A percentile compares a stretch with the other conserved stretches of the same genome.
Conservation (phyloP, 2,113 vertebrate species). For the Piaya cayana region DNA sequence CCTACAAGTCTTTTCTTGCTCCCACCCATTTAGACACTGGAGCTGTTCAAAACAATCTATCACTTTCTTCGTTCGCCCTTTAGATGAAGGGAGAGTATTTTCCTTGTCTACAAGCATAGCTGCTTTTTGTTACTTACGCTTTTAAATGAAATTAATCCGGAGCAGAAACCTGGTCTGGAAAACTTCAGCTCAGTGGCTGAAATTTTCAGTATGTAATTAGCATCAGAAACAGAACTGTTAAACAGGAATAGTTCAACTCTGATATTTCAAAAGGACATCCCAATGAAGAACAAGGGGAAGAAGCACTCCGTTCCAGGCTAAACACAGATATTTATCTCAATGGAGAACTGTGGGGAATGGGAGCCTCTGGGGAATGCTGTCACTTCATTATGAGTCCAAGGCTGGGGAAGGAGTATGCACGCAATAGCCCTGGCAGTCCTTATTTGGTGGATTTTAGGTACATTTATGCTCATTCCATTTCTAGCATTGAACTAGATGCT, state of each 20-base stretch:
- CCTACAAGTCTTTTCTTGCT: conserved; percentile 17
- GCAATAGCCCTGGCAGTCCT: not conserved
- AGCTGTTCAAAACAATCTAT: not conserved
- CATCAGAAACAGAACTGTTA: not conserved
- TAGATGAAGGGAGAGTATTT: not conserved
- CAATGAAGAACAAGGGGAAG: not conserved
- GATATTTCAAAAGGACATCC: not conserved
- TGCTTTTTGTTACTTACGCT: not conserved
- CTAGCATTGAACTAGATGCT: not conserved
- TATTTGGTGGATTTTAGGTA: not conserved
- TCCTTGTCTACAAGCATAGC: not conserved
- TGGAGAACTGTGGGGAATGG: not conserved
- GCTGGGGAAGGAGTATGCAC: not conserved
- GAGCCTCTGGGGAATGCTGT: not conserved
- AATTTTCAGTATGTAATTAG: conserved; percentile 5
- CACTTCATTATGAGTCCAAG: not conserved
- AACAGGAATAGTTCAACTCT: not conserved
- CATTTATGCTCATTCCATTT: not conserved
- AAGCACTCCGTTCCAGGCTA: not conserved
- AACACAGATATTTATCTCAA: not conserved
- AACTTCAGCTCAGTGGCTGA: not conserved
- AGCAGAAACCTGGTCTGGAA: conserved; percentile 4
- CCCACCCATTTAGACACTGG: not conserved
- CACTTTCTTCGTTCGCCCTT: not conserved
- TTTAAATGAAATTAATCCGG: not conserved